A percentile compares a stretch with the other conserved stretches of the same genome.
Conservation (phyloP, 2,888 invertebrate species). For the Euplexia lucipara region DNA sequence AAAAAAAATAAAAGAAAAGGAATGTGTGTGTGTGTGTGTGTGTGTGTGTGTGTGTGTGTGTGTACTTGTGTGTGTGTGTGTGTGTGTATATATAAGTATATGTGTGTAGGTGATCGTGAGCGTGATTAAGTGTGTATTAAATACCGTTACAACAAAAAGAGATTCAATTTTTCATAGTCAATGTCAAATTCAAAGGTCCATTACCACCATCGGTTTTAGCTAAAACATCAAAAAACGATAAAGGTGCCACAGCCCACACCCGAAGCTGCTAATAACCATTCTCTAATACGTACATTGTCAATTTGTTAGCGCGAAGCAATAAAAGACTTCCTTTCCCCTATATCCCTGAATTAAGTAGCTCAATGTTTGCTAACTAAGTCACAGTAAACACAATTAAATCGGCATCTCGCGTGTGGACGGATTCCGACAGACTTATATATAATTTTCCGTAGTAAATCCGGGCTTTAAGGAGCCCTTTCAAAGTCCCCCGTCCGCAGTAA, state of each 20-base stretch:
- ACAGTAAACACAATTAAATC: constrained; percentile 87
- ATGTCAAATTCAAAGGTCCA: too few species aligned
- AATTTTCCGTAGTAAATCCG: constrained; percentile 84
- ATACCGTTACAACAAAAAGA: too few species aligned
- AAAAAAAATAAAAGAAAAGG: too few species aligned
- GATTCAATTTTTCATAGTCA: too few species aligned
- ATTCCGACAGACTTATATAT: constrained; percentile 81
- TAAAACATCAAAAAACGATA: constrained; percentile 27
- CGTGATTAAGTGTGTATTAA: too few species aligned
- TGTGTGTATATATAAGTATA: too few species aligned
- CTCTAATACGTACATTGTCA: constrained; percentile 61
- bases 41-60: too few species aligned
- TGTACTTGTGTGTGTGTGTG: too few species aligned
- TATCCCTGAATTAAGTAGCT: constrained; percentile 79
- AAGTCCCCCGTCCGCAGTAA: constrained; percentile 73
- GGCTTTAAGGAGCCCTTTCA: constrained; percentile 78
- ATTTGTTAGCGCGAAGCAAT: constrained; percentile 67
- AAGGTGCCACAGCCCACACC: constrained; percentile 29
- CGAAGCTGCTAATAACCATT: constrained; percentile 49
- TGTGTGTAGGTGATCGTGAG: too few species aligned
- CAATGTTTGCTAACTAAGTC: constrained; percentile 83
- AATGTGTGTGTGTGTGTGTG: too few species aligned
- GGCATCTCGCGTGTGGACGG: constrained; percentile 84
- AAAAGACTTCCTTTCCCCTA: constrained; percentile 70
- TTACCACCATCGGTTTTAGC: constrained; percentile 4